Conservation (phyloP, 2,113 vertebrate species). For the Canis aureus region DNA sequence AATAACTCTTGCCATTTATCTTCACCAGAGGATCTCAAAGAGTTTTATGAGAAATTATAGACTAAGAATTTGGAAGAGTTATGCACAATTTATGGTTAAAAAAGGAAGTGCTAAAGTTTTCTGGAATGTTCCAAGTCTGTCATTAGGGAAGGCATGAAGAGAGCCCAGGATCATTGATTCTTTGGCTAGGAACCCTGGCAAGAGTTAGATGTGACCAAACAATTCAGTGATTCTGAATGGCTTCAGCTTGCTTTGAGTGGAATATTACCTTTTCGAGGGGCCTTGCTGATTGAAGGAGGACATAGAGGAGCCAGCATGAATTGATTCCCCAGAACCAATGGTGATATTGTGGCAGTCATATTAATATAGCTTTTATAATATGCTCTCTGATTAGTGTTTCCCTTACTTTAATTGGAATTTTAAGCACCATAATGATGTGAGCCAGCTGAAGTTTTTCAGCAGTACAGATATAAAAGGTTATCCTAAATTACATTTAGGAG, state of each 20-base stretch:
- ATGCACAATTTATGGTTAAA: conserved; percentile 63
- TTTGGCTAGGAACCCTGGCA: conserved; percentile 15
- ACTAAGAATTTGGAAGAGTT: conserved; percentile 65
- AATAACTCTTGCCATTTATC: conserved; percentile 68
- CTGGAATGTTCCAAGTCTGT: conserved; percentile 62
- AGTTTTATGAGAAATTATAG: conserved; percentile 76
- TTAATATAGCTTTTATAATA: neutral
- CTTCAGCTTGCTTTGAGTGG: neutral
- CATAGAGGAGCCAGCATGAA: neutral
- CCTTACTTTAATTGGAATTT: conserved; percentile 37
- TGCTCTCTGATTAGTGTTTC: conserved; percentile 17
- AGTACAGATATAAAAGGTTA: conserved; percentile 35
- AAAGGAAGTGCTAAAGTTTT: conserved; percentile 64
- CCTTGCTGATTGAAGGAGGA: neutral
- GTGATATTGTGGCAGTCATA: neutral
- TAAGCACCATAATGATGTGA: conserved; percentile 42
- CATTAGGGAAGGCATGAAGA: conserved; percentile 56
- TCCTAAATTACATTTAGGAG: conserved; percentile 59
- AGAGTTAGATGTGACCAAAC: neutral
- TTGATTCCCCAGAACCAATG: neutral
- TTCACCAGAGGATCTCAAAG: conserved; percentile 70
- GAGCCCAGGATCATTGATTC: conserved; percentile 10
- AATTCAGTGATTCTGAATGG: neutral
- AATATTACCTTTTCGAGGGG: neutral
- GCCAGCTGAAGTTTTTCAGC: conserved; percentile 61